Conservation (phyloP, 2,888 invertebrate genomes). For the Lycocerus yunnanus region DNA sequence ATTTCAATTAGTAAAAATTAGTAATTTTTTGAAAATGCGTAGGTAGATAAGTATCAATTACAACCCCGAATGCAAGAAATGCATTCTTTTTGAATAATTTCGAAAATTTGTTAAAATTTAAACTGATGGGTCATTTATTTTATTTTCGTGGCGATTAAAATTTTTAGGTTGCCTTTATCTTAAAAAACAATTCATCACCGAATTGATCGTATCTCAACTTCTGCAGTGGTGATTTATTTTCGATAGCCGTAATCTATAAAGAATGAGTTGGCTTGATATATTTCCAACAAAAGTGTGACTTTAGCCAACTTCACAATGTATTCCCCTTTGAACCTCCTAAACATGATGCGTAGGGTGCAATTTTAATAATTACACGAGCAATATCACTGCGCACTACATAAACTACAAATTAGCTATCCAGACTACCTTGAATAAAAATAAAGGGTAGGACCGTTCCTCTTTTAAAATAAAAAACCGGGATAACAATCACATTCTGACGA, state of each 20-base stretch:
- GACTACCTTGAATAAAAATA: constrained; percentile 37
- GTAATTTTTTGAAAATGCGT: too few relatives aligned
- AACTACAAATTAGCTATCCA: constrained; percentile 37
- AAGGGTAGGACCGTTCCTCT: constrained; percentile 32
- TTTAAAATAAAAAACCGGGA: background rate
- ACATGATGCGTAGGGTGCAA: constrained; percentile 5
- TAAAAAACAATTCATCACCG: constrained; percentile 11
- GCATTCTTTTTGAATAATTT: background rate
- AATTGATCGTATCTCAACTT: constrained; percentile 12
- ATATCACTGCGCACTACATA: constrained; percentile 18
- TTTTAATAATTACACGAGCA: constrained; percentile 19
- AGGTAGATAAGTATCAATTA: background rate
- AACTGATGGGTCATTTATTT: background rate
- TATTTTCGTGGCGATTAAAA: background rate
- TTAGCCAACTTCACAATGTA: constrained; percentile 4
- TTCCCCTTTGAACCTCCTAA: background rate
- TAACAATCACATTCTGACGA: constrained; percentile 30
- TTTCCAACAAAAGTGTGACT: background rate
- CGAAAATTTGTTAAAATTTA: background rate
- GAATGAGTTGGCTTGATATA: background rate
- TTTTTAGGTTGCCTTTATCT: constrained; percentile 2
- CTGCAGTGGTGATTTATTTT: constrained; percentile 15
- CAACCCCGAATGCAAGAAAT: background rate
- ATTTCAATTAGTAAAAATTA: too few relatives aligned
- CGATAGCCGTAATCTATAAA: constrained; percentile 5